A percentile compares a stretch with the other conserved stretches of the same genome.
Conservation (phyloP, 2,113 vertebrate species). For the Geococcyx californianus region DNA sequence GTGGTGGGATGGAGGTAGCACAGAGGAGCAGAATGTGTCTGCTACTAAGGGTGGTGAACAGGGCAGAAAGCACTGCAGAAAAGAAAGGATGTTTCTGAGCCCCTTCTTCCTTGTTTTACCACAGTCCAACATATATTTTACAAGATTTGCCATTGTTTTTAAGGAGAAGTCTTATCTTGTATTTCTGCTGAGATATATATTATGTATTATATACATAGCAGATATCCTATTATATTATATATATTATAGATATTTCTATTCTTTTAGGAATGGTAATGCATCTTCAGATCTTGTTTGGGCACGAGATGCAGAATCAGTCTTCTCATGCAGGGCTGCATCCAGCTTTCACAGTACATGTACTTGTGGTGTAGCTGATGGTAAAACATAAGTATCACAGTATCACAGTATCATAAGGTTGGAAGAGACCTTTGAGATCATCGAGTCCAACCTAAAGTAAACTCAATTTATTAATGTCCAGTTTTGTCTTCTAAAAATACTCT, state of each 20-base stretch:
- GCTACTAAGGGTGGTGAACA: rapidly evolving
- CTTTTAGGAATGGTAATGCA: not conserved
- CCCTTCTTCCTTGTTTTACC: not conserved
- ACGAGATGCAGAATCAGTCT: not conserved
- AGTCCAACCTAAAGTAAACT: no score
- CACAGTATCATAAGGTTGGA: no score
- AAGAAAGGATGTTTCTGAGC: not conserved
- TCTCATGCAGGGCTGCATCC: not conserved
- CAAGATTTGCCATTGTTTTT: not conserved
- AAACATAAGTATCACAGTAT: no score
- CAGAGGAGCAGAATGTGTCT: not conserved
- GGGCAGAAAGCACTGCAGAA: not conserved
- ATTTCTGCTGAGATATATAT: not conserved
- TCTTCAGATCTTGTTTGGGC: not conserved
- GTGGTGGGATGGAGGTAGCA: not conserved
- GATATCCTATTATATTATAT: not conserved
- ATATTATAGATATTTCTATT: not conserved
- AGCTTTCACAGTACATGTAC: not conserved
- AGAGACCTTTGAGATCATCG: no score
- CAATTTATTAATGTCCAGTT: not conserved
- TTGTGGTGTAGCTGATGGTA: not conserved
- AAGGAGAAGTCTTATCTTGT: not conserved
- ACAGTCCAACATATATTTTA: not conserved
- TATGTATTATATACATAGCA: no score
- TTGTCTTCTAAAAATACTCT: not conserved